Evolutionary conservation across 2,113 vertebrate genomes (phyloP).

Genomic region (Hylia prasina): DNA sequence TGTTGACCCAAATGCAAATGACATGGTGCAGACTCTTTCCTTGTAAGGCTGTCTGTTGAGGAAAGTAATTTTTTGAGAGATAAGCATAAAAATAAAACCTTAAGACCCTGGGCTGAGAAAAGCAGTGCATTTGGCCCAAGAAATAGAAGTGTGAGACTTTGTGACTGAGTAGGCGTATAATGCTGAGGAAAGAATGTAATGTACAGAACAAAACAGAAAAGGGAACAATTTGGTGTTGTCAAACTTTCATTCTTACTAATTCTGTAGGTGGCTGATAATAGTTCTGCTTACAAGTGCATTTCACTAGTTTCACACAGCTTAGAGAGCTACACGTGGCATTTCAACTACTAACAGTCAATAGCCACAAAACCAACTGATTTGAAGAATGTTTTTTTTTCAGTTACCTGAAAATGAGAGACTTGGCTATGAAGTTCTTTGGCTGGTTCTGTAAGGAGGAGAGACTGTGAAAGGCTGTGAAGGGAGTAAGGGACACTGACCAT

Average conservation of each 20-base stretch:
- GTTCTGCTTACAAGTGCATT: background rate
- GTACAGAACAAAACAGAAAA: background rate
- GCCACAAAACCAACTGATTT: background rate
- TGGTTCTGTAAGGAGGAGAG: too few relatives aligned
- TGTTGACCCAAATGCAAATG: background rate
- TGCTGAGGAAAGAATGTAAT: background rate
- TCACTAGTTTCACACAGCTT: background rate
- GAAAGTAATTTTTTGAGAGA: background rate
- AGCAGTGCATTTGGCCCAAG: background rate
- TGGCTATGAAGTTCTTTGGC: too few relatives aligned
- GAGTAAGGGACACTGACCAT: too few relatives aligned
- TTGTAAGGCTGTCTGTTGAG: background rate
- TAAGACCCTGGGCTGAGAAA: background rate
- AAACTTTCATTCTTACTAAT: background rate
- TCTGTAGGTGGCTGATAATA: background rate
- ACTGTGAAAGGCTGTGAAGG: too few relatives aligned
- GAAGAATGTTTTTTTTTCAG: too few relatives aligned
- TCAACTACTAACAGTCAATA: background rate
- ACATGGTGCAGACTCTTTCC: background rate
- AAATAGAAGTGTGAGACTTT: background rate
- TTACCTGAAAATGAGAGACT: too few relatives aligned
- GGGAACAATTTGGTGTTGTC: background rate
- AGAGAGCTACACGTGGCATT: background rate
- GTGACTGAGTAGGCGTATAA: background rate
- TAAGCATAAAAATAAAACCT: background rate